Evolutionary conservation across 2,113 vertebrate genomes (phyloP).

Genomic region (Sialia sialis): DNA sequence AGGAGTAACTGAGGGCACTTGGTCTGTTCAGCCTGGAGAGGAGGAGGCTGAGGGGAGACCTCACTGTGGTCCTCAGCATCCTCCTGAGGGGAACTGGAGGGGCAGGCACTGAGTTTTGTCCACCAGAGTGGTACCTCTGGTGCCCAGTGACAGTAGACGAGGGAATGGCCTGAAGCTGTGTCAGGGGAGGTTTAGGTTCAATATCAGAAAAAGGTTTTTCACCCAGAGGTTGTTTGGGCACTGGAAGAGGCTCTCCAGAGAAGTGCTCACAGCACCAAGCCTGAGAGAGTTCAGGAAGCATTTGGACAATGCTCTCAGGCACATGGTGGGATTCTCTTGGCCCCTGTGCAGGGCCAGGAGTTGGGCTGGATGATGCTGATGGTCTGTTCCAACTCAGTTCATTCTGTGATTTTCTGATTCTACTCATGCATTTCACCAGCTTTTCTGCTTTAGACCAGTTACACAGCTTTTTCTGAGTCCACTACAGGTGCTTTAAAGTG

Average conservation of each 20-base stretch:
- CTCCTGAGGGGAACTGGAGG: rapidly evolving
- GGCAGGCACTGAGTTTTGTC: neutral
- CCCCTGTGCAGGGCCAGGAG: neutral
- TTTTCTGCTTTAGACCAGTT: slow-evolving; percentile 10
- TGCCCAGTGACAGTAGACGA: rapidly evolving
- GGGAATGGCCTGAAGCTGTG: neutral
- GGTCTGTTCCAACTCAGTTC: neutral
- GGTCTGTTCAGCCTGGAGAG: neutral
- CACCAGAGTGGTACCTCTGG: too few species aligned
- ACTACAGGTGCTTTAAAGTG: neutral
- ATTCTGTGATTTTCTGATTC: neutral
- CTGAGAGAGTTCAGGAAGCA: neutral
- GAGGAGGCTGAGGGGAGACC: neutral
- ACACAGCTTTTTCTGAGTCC: neutral
- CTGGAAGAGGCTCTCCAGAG: neutral
- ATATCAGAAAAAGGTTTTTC: neutral
- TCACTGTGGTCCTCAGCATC: neutral
- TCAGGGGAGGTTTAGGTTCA: neutral
- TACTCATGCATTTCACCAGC: neutral
- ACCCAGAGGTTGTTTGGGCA: neutral
- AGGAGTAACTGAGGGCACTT: neutral
- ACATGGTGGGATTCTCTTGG: neutral
- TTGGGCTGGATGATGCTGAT: neutral
- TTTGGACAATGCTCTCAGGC: neutral
- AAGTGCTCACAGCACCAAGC: neutral